A percentile compares a stretch with the other conserved stretches of the same genome.
These are phyloP conservation scores for Bryconaethiops microstoma DNA, from an alignment of 2,797 vertebrate species.

Conservation along the genomic window DNA sequence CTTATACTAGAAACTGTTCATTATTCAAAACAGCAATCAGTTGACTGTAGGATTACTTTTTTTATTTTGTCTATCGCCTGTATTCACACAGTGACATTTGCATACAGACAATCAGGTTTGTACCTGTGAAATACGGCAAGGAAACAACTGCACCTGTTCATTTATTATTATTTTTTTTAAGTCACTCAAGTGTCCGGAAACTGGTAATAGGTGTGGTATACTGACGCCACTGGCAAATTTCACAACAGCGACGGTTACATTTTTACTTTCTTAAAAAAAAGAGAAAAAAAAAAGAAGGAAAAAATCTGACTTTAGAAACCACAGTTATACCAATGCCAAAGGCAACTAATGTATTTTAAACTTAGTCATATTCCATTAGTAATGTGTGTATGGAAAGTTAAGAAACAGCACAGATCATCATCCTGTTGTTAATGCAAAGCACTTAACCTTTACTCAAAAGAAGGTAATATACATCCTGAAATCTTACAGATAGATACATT, in stretches of 20 bases:
- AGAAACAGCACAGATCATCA: constrained; percentile 34
- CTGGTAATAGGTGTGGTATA: constrained; percentile 7
- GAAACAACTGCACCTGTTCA: constrained; percentile 4
- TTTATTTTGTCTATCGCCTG: constrained; percentile 23
- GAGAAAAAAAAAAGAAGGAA: background rate
- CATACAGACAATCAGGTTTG: constrained; percentile 10
- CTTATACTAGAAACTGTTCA: background rate
- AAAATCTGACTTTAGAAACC: background rate
- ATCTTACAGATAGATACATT: constrained; percentile 85
- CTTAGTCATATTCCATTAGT: background rate
- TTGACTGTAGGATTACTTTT: background rate
- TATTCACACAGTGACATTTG: constrained; percentile 37
- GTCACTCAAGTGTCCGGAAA: background rate
- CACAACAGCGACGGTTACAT: constrained; percentile 24
- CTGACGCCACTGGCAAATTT: background rate
- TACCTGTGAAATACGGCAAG: background rate
- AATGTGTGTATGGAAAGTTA: constrained; percentile 11
- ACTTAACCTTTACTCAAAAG: constrained; percentile 86
- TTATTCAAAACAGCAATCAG: constrained; percentile 19
- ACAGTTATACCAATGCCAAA: background rate
- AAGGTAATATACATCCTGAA: constrained; percentile 87
- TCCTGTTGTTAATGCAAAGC: constrained; percentile 83
- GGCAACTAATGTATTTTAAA: background rate
- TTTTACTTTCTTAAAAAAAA: background rate
- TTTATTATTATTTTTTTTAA: background rate